Conservation (phyloP, 2,113 vertebrate genomes). For the Vulpes ferrilata region DNA sequence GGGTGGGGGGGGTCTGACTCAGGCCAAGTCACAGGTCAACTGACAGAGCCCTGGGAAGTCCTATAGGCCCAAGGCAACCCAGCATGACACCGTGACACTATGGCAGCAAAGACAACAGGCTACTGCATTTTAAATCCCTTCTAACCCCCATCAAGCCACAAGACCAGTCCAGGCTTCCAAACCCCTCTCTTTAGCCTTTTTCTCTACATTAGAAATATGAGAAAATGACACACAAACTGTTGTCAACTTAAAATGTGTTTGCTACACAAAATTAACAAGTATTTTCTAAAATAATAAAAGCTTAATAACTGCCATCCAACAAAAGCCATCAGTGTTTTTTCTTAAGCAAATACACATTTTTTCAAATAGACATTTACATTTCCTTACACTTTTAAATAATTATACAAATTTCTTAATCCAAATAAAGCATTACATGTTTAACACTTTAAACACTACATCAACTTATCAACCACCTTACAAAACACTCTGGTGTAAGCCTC, state of each 20-base stretch:
- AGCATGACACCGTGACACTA: rapidly evolving
- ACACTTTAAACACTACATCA: not conserved
- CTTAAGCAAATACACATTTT: not conserved
- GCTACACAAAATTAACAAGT: not conserved
- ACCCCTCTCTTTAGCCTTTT: not conserved
- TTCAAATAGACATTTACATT: not conserved
- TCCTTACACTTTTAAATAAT: not conserved
- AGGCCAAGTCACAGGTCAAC: not conserved
- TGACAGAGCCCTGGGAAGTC: not conserved
- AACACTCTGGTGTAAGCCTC: not conserved
- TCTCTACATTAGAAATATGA: not conserved
- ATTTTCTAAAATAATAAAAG: conserved; percentile 37
- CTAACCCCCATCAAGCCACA: not conserved
- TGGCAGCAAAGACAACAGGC: not conserved
- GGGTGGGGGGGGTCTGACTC: rapidly evolving
- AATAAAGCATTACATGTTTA: not conserved
- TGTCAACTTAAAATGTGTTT: not conserved
- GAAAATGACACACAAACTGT: not conserved
- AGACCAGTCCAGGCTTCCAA: not conserved
- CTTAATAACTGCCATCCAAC: not conserved
- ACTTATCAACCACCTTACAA: not conserved
- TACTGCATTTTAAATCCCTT: not conserved
- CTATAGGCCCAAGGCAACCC: not conserved
- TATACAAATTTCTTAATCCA: not conserved
- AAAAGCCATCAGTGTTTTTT: not conserved